Conservation (phyloP, 2,797 vertebrate species). For the Heterohyrax brucei region DNA sequence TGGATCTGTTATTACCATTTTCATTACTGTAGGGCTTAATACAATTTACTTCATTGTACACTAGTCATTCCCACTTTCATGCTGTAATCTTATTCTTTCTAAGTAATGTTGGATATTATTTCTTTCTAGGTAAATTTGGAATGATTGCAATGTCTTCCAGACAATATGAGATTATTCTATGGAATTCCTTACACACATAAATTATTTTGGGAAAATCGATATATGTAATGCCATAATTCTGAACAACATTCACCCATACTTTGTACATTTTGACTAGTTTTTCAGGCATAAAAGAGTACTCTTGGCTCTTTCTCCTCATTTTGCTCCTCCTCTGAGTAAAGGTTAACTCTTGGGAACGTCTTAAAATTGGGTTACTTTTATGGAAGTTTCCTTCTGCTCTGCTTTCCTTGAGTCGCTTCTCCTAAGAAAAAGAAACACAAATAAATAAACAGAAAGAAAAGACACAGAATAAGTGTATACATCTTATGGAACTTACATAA, state of each 20-base stretch:
- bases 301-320: neutral
- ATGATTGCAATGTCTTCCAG: neutral
- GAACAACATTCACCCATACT: neutral
- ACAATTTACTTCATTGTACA: neutral
- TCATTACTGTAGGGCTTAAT: neutral
- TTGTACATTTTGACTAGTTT: neutral
- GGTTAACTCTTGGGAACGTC: neutral
- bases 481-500: neutral
- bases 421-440: constrained; percentile 17
- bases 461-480: neutral
- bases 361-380: constrained; percentile 65
- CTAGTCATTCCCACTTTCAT: neutral
- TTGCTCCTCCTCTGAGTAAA: neutral
- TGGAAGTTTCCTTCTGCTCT: neutral
- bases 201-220: neutral
- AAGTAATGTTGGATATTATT: neutral
- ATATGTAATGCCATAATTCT: neutral
- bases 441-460: neutral
- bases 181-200: neutral
- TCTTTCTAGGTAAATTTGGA: neutral
- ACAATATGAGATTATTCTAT: neutral
- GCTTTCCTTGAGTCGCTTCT: neutral
- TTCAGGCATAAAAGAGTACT: neutral
- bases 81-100: neutral
- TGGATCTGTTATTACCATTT: neutral